phyloP scores from a whole-genome alignment of 2,888 invertebrate species.

The Epiblema foenella region DNA sequence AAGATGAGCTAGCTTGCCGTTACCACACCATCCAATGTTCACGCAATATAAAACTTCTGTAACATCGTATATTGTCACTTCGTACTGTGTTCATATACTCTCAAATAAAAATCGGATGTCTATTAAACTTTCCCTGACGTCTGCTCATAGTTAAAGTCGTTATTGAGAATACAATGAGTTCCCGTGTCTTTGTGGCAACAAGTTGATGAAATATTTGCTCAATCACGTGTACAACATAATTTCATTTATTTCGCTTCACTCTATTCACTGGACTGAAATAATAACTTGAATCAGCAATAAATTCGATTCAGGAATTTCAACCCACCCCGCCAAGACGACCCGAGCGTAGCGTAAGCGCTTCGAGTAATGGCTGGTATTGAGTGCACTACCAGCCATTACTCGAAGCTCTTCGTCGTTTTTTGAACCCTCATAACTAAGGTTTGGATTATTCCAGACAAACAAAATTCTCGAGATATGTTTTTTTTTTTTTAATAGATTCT shows the following conservation, averaged over 20 bases:
- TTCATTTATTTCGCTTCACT: constrained; percentile 82
- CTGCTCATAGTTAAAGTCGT: constrained; percentile 51
- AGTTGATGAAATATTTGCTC: constrained; percentile 83
- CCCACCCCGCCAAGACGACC: too few relatives aligned
- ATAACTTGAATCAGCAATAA: constrained; percentile 80
- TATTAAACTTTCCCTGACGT: constrained; percentile 55
- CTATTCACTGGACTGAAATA: constrained; percentile 77
- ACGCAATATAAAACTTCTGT: constrained; percentile 19
- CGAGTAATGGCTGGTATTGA: too few relatives aligned
- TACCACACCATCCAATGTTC: background rate
- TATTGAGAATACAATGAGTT: constrained; percentile 69
- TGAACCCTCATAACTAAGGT: too few relatives aligned
- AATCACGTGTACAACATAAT: constrained; percentile 81
- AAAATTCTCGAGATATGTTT: too few relatives aligned
- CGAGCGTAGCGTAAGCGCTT: too few relatives aligned
- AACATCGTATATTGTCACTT: background rate
- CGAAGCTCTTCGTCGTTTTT: too few relatives aligned
- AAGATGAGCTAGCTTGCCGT: too few relatives aligned
- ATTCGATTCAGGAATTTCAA: constrained; percentile 69
- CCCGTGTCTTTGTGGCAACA: constrained; percentile 74
- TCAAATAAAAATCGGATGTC: constrained; percentile 57
- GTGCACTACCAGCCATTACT: too few relatives aligned
- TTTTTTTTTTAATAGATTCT: too few relatives aligned
- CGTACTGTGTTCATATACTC: constrained; percentile 9
- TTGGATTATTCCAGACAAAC: too few relatives aligned